A percentile compares a stretch with the other conserved stretches of the same genome.
Evolutionary conservation across 2,113 vertebrate genomes (phyloP).

Genomic region (Petrocephalus zakoni): DNA sequence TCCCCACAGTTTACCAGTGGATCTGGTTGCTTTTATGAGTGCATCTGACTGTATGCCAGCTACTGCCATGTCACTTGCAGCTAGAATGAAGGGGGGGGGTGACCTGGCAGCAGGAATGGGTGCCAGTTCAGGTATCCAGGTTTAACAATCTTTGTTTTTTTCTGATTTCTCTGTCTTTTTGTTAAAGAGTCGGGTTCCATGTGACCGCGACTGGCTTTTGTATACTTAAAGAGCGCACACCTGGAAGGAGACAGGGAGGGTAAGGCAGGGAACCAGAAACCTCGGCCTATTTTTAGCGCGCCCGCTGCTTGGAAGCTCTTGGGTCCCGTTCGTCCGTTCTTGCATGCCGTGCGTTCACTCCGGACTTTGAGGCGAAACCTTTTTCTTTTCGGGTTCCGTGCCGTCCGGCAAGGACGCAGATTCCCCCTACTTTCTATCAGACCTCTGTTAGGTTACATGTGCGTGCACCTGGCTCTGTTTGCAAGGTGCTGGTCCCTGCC

Average conservation of each 20-base stretch:
- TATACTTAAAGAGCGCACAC: neutral
- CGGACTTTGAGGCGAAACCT: neutral
- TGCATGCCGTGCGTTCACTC: neutral
- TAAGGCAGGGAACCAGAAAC: slow-evolving; percentile 10
- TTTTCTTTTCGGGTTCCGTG: neutral
- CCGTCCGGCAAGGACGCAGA: neutral
- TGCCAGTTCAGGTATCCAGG: neutral
- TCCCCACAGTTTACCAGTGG: neutral
- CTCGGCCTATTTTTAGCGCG: neutral
- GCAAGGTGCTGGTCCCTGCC: neutral
- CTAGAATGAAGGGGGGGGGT: neutral
- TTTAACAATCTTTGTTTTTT: neutral
- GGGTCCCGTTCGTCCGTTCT: neutral
- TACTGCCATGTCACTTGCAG: neutral
- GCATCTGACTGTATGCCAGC: neutral
- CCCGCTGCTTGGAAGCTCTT: neutral
- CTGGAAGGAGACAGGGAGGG: neutral
- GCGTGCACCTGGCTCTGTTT: neutral
- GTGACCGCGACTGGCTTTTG: neutral
- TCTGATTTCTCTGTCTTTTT: neutral
- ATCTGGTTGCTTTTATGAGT: slow-evolving; percentile 10
- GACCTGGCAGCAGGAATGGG: neutral
- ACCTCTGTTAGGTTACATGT: neutral
- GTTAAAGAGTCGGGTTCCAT: neutral
- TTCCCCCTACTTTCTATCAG: neutral